Evolutionary conservation across 2,888 invertebrate genomes (phyloP).

Genomic region (Bhutanitis thaidina): DNA sequence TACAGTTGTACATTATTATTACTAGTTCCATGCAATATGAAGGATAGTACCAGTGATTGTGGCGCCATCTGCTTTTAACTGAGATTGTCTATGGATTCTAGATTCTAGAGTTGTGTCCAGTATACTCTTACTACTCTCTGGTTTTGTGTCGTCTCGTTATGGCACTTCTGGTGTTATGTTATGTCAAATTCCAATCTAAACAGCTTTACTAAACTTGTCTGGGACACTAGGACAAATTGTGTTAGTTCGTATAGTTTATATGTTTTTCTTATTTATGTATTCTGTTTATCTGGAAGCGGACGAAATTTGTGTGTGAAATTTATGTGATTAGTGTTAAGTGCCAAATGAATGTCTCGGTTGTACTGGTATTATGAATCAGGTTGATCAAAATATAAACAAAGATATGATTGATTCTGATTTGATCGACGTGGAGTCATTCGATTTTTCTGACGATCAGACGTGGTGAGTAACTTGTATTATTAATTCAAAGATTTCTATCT

Average conservation of each 20-base stretch:
- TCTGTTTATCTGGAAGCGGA: constrained; percentile 56
- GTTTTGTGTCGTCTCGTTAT: constrained; percentile 57
- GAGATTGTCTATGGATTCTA: constrained; percentile 43
- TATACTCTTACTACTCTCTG: no score
- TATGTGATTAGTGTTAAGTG: constrained; percentile 65
- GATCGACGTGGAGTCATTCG: constrained; percentile 78
- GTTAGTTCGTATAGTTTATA: constrained; percentile 54
- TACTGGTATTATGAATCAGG: constrained; percentile 67
- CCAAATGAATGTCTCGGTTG: constrained; percentile 72
- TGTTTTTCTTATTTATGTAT: constrained; percentile 60
- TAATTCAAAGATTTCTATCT: neutral
- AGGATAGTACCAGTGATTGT: no score
- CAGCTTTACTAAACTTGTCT: constrained; percentile 52
- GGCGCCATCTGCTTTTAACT: no score
- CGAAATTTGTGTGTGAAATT: constrained; percentile 60
- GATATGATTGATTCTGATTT: constrained; percentile 77
- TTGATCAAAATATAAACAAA: constrained; percentile 79
- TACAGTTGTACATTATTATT: no score
- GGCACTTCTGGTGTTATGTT: constrained; percentile 52
- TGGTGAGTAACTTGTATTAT: constrained; percentile 67
- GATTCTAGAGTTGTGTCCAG: no score
- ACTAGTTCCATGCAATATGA: no score
- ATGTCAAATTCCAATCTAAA: constrained; percentile 75
- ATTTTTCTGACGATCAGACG: constrained; percentile 79
- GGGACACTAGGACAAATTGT: constrained; percentile 60